Conservation (phyloP, 30 jellyfish, hydroid and myxozoan species). For the Hydractinia symbiolongicarpus region DNA sequence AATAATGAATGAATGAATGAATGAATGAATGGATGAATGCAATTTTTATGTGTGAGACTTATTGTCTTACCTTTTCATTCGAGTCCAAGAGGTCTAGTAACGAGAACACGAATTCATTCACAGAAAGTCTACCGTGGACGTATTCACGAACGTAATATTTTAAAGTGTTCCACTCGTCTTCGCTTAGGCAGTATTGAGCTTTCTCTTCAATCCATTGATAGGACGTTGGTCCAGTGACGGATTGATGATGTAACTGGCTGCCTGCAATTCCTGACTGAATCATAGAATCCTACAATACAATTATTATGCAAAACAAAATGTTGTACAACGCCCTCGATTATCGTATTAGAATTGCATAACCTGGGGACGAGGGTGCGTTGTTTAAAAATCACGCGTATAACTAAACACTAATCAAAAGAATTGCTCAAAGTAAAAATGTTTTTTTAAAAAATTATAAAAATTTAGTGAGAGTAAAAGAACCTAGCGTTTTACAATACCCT, state of each 20-base stretch:
- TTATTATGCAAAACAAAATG: not conserved
- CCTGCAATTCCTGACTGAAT: constrained; percentile 91
- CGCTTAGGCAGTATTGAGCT: constrained; percentile 48
- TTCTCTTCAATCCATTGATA: constrained; percentile 56
- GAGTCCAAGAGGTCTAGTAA: constrained; percentile 66
- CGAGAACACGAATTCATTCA: constrained; percentile 61
- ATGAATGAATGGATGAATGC: not conserved
- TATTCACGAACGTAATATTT: constrained; percentile 73
- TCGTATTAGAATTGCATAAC: too few species aligned
- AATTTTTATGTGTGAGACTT: not conserved
- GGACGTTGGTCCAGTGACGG: constrained; percentile 63
- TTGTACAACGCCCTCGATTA: not conserved
- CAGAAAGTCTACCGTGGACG: constrained; percentile 44
- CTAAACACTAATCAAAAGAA: too few species aligned
- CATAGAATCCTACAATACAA: constrained; percentile 41
- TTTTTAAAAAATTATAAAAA: too few species aligned
- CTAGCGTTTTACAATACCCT: too few species aligned
- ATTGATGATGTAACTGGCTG: constrained; percentile 65
- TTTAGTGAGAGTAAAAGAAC: too few species aligned
- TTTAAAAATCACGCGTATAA: too few species aligned
- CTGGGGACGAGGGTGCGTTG: too few species aligned
- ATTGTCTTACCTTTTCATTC: constrained; percentile 44
- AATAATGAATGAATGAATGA: not conserved
- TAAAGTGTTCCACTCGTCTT: constrained; percentile 58
- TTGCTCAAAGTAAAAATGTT: too few species aligned